Conservation (phyloP, 2,113 vertebrate genomes). For the Fulmarus glacialis region DNA sequence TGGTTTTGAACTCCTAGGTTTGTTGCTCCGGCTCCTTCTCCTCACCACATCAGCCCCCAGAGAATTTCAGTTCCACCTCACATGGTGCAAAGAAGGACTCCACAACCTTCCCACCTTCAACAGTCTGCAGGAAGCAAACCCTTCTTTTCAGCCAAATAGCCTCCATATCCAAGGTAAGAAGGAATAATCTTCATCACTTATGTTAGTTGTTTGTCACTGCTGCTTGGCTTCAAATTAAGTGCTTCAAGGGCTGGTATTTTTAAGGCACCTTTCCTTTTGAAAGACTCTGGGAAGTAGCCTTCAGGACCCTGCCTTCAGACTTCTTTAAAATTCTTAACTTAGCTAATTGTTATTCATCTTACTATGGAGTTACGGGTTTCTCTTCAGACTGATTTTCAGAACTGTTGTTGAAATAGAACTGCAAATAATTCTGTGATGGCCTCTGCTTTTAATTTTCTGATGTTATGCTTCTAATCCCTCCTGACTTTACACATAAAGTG, state of each 20-base stretch:
- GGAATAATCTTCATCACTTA: neutral
- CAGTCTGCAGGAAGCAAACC: constrained; percentile 56
- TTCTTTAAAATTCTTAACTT: neutral
- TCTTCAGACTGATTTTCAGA: neutral
- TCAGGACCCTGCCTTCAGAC: neutral
- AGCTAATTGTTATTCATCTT: neutral
- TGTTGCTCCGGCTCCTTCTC: constrained; percentile 73
- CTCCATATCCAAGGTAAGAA: constrained; percentile 79
- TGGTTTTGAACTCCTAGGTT: constrained; percentile 76
- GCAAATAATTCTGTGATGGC: neutral
- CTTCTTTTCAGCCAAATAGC: constrained; percentile 71
- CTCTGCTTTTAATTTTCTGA: neutral
- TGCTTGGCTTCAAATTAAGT: neutral
- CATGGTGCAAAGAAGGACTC: constrained; percentile 68
- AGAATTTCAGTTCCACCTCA: constrained; percentile 66
- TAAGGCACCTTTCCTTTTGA: neutral
- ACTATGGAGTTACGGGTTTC: neutral
- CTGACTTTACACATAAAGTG: neutral
- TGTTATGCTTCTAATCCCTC: neutral
- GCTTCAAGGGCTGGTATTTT: neutral
- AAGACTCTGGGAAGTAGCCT: neutral
- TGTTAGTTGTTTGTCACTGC: neutral
- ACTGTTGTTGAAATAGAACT: neutral
- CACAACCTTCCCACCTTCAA: constrained; percentile 67
- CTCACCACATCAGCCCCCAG: constrained; percentile 79